Percentiles rank a stretch among this genome's conserved stretches.
Evolutionary conservation across 2,113 vertebrate genomes (phyloP).

Genomic region (Recurvirostra avosetta): DNA sequence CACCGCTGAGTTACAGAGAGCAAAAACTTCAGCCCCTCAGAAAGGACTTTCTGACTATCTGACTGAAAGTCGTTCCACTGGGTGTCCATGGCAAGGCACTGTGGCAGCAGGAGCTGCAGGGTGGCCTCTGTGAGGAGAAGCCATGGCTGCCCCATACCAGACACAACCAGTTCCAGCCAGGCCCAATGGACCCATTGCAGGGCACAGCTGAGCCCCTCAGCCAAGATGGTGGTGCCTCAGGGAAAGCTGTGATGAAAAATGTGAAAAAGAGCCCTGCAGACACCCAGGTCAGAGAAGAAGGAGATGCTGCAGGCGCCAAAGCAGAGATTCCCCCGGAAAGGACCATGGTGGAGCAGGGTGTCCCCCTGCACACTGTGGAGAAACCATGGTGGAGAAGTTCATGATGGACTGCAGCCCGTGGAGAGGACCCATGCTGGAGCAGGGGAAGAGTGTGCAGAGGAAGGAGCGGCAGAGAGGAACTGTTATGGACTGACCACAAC

Average conservation of each 20-base stretch:
- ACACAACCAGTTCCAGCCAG: not conserved
- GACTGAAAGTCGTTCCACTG: not conserved
- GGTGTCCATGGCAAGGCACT: fast-evolving
- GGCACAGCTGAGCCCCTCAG: not conserved
- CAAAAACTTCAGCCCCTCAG: not conserved
- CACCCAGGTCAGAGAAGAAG: not conserved
- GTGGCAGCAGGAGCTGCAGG: not conserved
- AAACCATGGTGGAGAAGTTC: not conserved
- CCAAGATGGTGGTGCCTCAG: not conserved
- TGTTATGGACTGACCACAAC: not conserved
- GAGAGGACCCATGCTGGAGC: not conserved
- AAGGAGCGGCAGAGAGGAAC: not conserved
- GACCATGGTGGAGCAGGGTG: not conserved
- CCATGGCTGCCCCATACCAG: fast-evolving
- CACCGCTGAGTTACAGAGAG: not conserved
- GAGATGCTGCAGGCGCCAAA: not conserved
- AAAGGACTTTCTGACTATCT: not conserved
- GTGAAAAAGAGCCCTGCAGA: not conserved
- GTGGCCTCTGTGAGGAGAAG: not conserved
- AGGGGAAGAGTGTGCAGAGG: not conserved
- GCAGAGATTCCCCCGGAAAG: not conserved
- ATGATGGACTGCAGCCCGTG: not conserved
- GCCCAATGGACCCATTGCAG: fast-evolving
- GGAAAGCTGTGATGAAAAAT: not conserved
- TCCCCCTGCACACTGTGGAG: not conserved